Conservation (phyloP, 2,113 vertebrate species). For the Polyodon spathula region DNA sequence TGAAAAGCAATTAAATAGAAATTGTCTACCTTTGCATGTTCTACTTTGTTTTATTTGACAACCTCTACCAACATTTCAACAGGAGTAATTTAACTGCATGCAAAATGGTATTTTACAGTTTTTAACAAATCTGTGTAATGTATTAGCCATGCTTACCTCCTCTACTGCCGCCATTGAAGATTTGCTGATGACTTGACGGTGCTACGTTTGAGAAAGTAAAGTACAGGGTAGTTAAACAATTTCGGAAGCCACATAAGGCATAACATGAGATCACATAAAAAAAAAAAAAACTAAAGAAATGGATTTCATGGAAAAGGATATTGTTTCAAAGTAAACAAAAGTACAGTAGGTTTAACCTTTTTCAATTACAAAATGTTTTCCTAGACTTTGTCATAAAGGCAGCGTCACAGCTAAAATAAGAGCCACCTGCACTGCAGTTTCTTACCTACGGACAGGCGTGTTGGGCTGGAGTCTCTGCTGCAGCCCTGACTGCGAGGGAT, state of each 20-base stretch:
- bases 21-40: too few relatives aligned
- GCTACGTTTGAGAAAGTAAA: constrained; percentile 35
- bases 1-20: too few relatives aligned
- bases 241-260: neutral
- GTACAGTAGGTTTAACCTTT: too few relatives aligned
- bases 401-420: too few relatives aligned
- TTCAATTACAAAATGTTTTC: too few relatives aligned
- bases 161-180: constrained; percentile 61
- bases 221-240: constrained; percentile 6
- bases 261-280: neutral
- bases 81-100: too few relatives aligned
- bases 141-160: constrained; percentile 53
- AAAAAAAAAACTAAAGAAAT: constrained; percentile 18
- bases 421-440: neutral
- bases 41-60: too few relatives aligned
- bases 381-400: too few relatives aligned
- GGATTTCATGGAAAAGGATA: constrained; percentile 4
- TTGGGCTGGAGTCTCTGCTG: constrained; percentile 90
- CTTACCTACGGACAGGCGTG: constrained; percentile 88
- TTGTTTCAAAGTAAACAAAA: too few relatives aligned
- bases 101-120: too few relatives aligned
- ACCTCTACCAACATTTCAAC: too few relatives aligned
- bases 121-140: neutral
- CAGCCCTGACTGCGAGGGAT: constrained; percentile 94
- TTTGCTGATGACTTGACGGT: constrained; percentile 59